These are phyloP conservation scores for Platalea minor DNA, from an alignment of 2,797 vertebrate species.

Conservation along the genomic window DNA sequence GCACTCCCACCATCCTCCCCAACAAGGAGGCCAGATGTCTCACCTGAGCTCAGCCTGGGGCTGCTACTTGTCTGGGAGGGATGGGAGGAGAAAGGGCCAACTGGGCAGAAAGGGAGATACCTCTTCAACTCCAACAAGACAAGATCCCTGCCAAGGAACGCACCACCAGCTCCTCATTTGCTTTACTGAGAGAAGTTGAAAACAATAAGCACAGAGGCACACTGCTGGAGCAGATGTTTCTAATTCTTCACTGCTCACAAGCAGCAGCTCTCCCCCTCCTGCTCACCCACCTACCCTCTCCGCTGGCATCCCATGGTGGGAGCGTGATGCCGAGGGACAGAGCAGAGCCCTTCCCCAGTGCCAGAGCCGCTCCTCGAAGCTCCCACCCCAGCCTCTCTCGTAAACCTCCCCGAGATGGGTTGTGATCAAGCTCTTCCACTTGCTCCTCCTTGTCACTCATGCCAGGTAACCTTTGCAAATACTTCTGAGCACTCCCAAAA, in stretches of 20 bases:
- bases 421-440: background rate
- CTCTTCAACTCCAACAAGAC: background rate
- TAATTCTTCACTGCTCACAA: background rate
- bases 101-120: background rate
- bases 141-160: background rate
- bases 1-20: background rate
- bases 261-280: background rate
- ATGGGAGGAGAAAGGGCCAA: background rate
- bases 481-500: background rate
- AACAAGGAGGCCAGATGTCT: background rate
- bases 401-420: background rate
- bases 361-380: background rate
- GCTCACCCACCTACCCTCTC: background rate
- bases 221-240: constrained; percentile 13
- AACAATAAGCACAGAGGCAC: background rate
- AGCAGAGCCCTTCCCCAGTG: background rate
- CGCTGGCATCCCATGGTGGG: background rate
- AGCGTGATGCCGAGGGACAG: accelerated
- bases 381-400: background rate
- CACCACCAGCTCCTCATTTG: background rate
- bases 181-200: background rate
- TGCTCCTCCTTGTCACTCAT: background rate
- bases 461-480: background rate
- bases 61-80: background rate
- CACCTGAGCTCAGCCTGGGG: background rate